Base-by-base conservation (phyloP, 2,797 vertebrate genomes). In the Alfaro cultratus region DNA sequence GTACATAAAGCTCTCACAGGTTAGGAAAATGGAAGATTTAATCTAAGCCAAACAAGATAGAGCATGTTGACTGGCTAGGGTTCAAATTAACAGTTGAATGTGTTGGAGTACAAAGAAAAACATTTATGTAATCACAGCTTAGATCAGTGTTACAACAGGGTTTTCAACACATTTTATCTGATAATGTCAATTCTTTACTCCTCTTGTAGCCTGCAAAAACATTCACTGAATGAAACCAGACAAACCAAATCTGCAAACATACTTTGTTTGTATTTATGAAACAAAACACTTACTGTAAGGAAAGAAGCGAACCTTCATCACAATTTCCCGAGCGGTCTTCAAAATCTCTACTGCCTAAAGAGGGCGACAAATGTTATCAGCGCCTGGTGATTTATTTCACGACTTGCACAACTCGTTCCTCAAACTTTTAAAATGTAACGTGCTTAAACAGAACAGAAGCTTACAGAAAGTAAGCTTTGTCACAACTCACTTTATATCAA, bases 251-350 rank as follows among this genome's bases (percentile, higher is more conserved):
- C 13, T 70, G n/a, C 18, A 4, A 0, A 39, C 16, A 29, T 73
- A 4, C 36, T 51, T 2, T 51, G 29, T 55, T 51, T 11, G 21
- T 15, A 67, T 64, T 39, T 43, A 29, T 5, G 39, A 39, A 47
- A 79, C n/a, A 15, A 11, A 34, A 67, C 5, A 94, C 98, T 97
- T 95, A 99, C 98, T 99, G 93, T 99, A 99, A 80, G 98, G 99
- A 89, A 99, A 99, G 94, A 97, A 99, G 36, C 98, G 97, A 64
- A 99, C 98, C 0, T 96, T 96, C 98, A 99, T 99, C 76, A 97
- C 94, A 91, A 99, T 99, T 94, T 99, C 98, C 68, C 97, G 95
- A 0, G 99, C 98, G 0, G 97, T 98, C 94, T 99, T 99, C 91
- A 99, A 92, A 92, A 99, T 99, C 87, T 99, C 98, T 83, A 99